phyloP scores from a whole-genome alignment of 2,113 vertebrate species.

The Noctilio leporinus region DNA sequence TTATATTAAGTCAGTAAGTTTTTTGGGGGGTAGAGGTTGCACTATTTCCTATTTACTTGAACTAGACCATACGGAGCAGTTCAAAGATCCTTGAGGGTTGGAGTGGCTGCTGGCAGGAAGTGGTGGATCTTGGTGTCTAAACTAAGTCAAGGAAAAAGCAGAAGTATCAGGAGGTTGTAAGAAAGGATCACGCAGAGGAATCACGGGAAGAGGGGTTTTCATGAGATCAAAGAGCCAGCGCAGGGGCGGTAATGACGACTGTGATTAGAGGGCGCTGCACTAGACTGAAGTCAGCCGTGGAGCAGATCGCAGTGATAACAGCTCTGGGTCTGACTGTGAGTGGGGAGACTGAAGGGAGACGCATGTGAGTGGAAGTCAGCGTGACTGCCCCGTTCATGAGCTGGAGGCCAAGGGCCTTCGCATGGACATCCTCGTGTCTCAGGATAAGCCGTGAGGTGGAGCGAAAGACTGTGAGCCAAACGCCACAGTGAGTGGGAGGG shows the following conservation, averaged over 20 bases:
- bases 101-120: neutral
- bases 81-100: neutral
- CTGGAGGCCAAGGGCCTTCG: neutral
- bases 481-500: neutral
- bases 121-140: neutral
- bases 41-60: neutral
- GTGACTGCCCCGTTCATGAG: neutral
- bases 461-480: neutral
- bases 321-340: neutral
- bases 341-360: neutral
- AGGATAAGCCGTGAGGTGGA: neutral
- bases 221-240: neutral
- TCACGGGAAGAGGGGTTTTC: neutral
- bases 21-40: neutral
- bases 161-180: neutral
- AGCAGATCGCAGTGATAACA: neutral
- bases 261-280: neutral
- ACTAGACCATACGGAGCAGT: neutral
- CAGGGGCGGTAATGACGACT: neutral
- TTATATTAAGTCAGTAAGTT: neutral
- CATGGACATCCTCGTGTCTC: neutral
- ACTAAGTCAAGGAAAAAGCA: neutral
- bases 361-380: neutral
- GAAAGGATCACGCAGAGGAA: neutral
- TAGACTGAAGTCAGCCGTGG: neutral